phyloP scores from a whole-genome alignment of 2,797 vertebrate genomes.

The Hirundo rustica region DNA sequence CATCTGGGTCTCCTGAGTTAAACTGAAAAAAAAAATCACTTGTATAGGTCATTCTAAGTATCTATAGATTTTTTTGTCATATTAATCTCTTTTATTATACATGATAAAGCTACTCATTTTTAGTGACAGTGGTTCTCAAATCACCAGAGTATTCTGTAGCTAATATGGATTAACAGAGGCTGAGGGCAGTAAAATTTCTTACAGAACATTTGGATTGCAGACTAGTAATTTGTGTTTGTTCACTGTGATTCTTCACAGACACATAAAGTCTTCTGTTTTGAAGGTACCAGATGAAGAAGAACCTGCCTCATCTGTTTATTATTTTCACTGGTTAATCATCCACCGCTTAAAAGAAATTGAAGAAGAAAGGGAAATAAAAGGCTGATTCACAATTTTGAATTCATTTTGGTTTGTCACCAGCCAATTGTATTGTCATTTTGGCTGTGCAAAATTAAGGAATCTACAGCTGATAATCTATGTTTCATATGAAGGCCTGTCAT shows the following conservation, averaged over 20 bases:
- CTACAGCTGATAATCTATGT: background rate
- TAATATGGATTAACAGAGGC: background rate
- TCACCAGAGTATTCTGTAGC: background rate
- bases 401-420: background rate
- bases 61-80: background rate
- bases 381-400: background rate
- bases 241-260: background rate
- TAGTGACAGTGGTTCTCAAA: background rate
- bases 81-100: background rate
- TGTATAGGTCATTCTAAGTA: background rate
- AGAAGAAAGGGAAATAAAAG: background rate
- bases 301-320: background rate
- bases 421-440: background rate
- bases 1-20: background rate
- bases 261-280: background rate
- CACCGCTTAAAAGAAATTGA: background rate
- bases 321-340: background rate
- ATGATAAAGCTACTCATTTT: background rate
- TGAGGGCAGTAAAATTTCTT: background rate
- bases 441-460: background rate
- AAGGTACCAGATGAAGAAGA: background rate
- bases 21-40: background rate
- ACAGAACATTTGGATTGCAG: background rate
- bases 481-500: background rate
- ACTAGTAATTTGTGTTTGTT: background rate